Evolutionary conservation across 1,140 invertebrate species (phyloP).

Genomic region (Microplitis mediator): DNA sequence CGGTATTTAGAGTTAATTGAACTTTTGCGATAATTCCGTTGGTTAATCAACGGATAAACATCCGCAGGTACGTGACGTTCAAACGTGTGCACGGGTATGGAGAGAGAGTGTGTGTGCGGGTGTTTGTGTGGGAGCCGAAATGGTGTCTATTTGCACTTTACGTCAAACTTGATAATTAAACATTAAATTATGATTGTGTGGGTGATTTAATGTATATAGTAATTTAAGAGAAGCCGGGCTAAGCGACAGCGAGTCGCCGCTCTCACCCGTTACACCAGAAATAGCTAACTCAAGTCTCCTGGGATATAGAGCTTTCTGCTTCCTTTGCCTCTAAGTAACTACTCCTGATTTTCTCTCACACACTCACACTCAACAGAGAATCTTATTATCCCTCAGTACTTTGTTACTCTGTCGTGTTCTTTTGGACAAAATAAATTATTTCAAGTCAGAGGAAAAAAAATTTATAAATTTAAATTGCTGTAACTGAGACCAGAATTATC

Average conservation of each 20-base stretch:
- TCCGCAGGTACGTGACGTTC: not conserved
- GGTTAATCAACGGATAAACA: not conserved
- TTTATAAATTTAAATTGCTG: too few species aligned
- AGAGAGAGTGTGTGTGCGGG: too few species aligned
- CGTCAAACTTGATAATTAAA: slow-evolving; percentile 2
- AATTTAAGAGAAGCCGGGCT: not conserved
- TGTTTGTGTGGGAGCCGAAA: not conserved
- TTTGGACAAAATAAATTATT: too few species aligned
- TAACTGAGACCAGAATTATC: too few species aligned
- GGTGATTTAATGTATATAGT: not conserved
- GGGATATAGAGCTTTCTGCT: not conserved
- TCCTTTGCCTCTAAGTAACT: slow-evolving; percentile 11
- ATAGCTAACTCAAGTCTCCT: not conserved
- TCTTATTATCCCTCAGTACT: slow-evolving; percentile 31
- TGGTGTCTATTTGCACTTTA: not conserved
- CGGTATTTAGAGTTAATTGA: not conserved
- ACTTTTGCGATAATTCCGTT: slow-evolving; percentile 2
- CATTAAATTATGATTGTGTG: not conserved
- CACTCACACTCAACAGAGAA: slow-evolving; percentile 1
- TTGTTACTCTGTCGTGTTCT: not conserved
- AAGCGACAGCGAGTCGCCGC: not conserved
- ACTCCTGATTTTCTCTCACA: slow-evolving; percentile 21
- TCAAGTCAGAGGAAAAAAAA: too few species aligned
- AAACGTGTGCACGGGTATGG: too few species aligned
- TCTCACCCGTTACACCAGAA: not conserved